These are phyloP conservation scores for Lethenteron camtschaticum DNA, from an alignment of 2,113 vertebrate genomes.

Conservation along the genomic window DNA sequence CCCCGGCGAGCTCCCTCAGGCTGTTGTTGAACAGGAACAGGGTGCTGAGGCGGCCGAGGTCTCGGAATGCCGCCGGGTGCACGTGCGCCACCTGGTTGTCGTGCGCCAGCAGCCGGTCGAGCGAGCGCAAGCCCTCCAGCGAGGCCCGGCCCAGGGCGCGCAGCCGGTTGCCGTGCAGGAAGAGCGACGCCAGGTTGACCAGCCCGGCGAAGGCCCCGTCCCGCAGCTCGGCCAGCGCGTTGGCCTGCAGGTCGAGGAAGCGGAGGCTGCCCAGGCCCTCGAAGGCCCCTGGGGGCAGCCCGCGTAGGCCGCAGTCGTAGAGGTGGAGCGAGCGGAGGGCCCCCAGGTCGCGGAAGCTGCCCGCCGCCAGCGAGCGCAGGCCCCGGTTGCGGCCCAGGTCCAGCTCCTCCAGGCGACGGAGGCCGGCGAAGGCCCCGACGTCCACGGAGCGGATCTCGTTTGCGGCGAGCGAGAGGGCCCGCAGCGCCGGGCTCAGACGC, in stretches of 20 bases:
- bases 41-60: conserved; percentile 69
- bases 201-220: conserved; percentile 77
- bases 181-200: conserved; percentile 82
- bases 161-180: conserved; percentile 86
- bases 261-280: conserved; percentile 65
- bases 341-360: conserved; percentile 57
- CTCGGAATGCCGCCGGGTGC: conserved; percentile 49
- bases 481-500: conserved; percentile 38
- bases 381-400: conserved; percentile 84
- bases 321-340: conserved; percentile 76
- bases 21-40: conserved; percentile 90
- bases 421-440: conserved; percentile 51
- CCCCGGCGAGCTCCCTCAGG: conserved; percentile 49
- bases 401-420: conserved; percentile 66
- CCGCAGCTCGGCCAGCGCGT: conserved; percentile 49
- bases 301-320: conserved; percentile 70
- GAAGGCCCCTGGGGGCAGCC: conserved; percentile 61
- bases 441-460: conserved; percentile 78
- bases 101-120: conserved; percentile 73
- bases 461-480: conserved; percentile 79
- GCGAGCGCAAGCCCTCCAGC: conserved; percentile 53
- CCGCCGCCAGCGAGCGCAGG: conserved; percentile 50
- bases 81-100: conserved; percentile 59
- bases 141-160: conserved; percentile 65
- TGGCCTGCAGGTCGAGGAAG: conserved; percentile 91